phyloP scores from a whole-genome alignment of 1,140 invertebrate genomes.

The Brachionus asplanchnoidis region DNA sequence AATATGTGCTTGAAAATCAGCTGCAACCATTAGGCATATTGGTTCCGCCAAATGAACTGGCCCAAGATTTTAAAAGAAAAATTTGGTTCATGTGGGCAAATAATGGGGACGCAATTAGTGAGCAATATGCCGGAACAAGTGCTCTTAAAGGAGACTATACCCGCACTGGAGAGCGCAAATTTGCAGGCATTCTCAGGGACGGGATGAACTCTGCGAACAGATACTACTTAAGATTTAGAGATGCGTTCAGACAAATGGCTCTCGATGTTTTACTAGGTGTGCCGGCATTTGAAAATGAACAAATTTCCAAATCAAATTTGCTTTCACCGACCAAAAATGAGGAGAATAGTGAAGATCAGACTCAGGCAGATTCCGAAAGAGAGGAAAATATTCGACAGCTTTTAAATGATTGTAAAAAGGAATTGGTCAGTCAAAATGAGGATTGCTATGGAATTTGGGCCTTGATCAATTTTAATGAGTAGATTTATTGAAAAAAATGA shows the following conservation, averaged over 20 bases:
- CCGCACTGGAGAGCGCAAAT: conserved; percentile 87
- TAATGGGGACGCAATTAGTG: conserved; percentile 81
- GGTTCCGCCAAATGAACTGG: background rate
- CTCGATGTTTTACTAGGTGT: conserved; percentile 87
- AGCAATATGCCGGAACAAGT: conserved; percentile 93
- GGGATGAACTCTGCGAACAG: conserved; percentile 96
- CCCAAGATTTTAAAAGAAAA: conserved; percentile 43
- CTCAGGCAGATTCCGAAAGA: conserved; percentile 48
- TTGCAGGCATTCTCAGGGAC: conserved; percentile 95
- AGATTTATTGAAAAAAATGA: too few relatives aligned
- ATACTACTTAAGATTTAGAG: conserved; percentile 76
- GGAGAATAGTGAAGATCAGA: conserved; percentile 47
- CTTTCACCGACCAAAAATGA: background rate
- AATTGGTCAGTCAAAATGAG: conserved; percentile 77
- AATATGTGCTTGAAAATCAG: conserved; percentile 79
- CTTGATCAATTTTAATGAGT: conserved; percentile 75
- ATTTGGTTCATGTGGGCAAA: conserved; percentile 79
- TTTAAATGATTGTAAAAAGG: conserved; percentile 88
- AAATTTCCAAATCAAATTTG: conserved; percentile 48
- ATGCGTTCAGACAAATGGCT: conserved; percentile 85
- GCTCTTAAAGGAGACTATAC: conserved; percentile 97
- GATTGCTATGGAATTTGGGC: conserved; percentile 81
- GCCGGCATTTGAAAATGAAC: conserved; percentile 63
- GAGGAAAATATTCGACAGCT: conserved; percentile 75
- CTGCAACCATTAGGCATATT: conserved; percentile 74